A percentile compares a stretch with the other conserved stretches of the same genome.
Evolutionary conservation across 2,888 invertebrate species (phyloP).

Genomic region (Tromatobia lineatoria): DNA sequence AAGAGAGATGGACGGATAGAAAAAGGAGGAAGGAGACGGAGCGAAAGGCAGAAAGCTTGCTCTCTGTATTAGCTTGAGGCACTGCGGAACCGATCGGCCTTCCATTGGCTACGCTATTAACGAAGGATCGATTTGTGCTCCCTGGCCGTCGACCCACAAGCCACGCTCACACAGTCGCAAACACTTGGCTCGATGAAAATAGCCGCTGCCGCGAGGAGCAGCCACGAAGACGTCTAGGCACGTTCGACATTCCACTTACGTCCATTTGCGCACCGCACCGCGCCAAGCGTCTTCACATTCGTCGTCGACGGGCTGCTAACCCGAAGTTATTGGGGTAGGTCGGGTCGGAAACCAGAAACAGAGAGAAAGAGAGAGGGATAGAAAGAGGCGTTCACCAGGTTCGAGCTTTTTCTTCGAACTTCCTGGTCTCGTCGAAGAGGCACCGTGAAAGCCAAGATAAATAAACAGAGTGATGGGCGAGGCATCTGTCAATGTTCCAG

Average conservation of each 20-base stretch:
- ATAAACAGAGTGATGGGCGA: conserved; percentile 42
- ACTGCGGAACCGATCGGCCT: conserved; percentile 62
- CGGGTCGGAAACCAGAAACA: conserved; percentile 42
- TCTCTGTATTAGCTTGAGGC: conserved; percentile 30
- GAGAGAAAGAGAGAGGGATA: conserved; percentile 1
- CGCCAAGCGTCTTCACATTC: conserved; percentile 34
- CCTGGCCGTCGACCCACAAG: conserved; percentile 59
- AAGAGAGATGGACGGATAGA: neutral
- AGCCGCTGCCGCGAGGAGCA: conserved; percentile 51
- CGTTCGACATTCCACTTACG: conserved; percentile 70
- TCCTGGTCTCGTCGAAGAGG: neutral
- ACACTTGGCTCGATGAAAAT: conserved; percentile 67
- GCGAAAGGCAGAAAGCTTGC: neutral
- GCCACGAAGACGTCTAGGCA: conserved; percentile 66
- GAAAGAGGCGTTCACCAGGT: neutral
- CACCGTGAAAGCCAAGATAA: conserved; percentile 34
- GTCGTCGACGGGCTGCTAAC: conserved; percentile 45
- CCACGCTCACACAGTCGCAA: conserved; percentile 7
- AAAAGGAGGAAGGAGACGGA: neutral
- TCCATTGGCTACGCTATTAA: conserved; percentile 62
- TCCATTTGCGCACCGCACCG: conserved; percentile 65
- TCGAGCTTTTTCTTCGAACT: conserved; percentile 27
- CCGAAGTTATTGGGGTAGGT: conserved; percentile 63
- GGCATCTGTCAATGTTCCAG: conserved; percentile 13
- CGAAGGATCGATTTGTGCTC: conserved; percentile 59